phyloP scores from a whole-genome alignment of 2,888 invertebrate species.

The Drosophila acutilabella region DNA sequence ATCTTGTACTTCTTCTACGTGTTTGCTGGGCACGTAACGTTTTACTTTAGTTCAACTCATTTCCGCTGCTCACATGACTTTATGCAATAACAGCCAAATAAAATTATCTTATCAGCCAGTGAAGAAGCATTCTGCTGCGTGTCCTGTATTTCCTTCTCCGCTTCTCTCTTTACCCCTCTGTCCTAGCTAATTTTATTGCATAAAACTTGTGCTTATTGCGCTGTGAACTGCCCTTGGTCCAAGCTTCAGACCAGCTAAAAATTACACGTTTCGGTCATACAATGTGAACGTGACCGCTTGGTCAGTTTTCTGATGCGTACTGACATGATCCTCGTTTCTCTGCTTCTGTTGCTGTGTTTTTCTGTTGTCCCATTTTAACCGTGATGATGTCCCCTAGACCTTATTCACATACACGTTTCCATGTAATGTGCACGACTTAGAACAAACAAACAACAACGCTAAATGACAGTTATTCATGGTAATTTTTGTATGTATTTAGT shows the following conservation, averaged over 20 bases:
- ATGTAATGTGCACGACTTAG: constrained; percentile 68
- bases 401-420: constrained; percentile 56
- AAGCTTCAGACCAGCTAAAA: constrained; percentile 51
- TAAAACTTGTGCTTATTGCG: constrained; percentile 77
- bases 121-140: constrained; percentile 60
- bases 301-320: constrained; percentile 50
- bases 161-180: background rate
- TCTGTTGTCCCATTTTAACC: background rate
- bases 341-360: background rate
- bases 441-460: constrained; percentile 46
- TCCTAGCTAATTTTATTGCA: constrained; percentile 75
- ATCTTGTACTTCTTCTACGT: background rate
- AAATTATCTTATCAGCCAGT: constrained; percentile 79
- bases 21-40: constrained; percentile 65
- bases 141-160: constrained; percentile 11
- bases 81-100: constrained; percentile 81
- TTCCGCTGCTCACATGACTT: constrained; percentile 80
- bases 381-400: constrained; percentile 47
- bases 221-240: constrained; percentile 42
- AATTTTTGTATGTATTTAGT: constrained; percentile 62
- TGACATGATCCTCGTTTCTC: constrained; percentile 25
- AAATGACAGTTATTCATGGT: constrained; percentile 75
- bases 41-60: constrained; percentile 79
- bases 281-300: constrained; percentile 76
- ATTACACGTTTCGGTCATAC: constrained; percentile 79